phyloP scores from a whole-genome alignment of 2,888 invertebrate genomes.

The Hirtodrosophila confusa region DNA sequence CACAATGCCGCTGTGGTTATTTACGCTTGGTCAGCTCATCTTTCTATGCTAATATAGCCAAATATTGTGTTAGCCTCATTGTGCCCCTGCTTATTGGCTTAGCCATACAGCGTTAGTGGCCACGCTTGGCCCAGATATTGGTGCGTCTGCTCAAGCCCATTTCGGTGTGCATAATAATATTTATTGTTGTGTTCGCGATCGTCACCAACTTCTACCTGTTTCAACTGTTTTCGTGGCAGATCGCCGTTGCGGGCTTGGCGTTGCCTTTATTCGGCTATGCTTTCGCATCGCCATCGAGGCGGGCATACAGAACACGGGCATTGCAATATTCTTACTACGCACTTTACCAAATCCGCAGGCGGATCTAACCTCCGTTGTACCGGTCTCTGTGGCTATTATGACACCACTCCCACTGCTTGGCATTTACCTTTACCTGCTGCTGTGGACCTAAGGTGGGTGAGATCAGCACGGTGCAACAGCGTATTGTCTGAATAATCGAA shows the following conservation, averaged over 20 bases:
- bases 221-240: constrained; percentile 93
- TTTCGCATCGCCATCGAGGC: constrained; percentile 95
- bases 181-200: constrained; percentile 94
- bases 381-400: constrained; percentile 96
- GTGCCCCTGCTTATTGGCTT: constrained; percentile 90
- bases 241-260: constrained; percentile 90
- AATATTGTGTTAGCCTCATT: constrained; percentile 90
- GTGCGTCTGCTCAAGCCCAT: constrained; percentile 93
- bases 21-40: constrained; percentile 92
- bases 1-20: constrained; percentile 96
- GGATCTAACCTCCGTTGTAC: constrained; percentile 95
- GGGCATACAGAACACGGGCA: constrained; percentile 96
- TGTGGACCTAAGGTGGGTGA: constrained; percentile 30
- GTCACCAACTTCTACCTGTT: constrained; percentile 96
- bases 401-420: constrained; percentile 93
- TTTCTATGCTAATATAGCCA: constrained; percentile 91
- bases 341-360: constrained; percentile 93
- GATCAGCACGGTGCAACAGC: constrained; percentile 41
- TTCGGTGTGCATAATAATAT: constrained; percentile 90
- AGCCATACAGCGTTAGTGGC: constrained; percentile 88
- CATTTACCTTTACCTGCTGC: constrained; percentile 84
- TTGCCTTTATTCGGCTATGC: constrained; percentile 92
- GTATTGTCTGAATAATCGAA: constrained; percentile 47
- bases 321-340: constrained; percentile 93
- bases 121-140: constrained; percentile 88